These are phyloP conservation scores for Eucera pruinosa DNA, from an alignment of 2,888 invertebrate species.

Conservation along the genomic window DNA sequence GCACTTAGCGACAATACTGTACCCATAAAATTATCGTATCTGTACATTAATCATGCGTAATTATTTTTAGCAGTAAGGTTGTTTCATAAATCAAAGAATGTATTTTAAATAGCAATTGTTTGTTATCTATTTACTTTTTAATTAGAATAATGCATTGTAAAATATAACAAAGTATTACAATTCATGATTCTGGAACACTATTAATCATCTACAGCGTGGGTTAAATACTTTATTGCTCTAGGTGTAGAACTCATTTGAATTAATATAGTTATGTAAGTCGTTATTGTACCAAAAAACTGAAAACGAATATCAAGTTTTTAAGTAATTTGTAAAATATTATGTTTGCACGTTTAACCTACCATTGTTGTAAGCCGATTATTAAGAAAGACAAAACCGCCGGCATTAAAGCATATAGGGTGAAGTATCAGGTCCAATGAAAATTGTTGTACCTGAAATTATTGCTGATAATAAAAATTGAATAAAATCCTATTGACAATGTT, in stretches of 20 bases:
- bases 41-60: too few relatives aligned
- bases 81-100: too few relatives aligned
- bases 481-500: background rate
- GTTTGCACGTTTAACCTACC: background rate
- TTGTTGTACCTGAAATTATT: conserved; percentile 3
- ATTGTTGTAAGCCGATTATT: background rate
- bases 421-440: conserved; percentile 2
- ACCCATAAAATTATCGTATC: too few relatives aligned
- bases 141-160: too few relatives aligned
- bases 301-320: background rate
- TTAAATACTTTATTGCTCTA: background rate
- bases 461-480: background rate
- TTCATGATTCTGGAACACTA: background rate
- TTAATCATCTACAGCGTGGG: background rate
- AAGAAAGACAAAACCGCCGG: background rate
- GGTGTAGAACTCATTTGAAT: conserved; percentile 5
- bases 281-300: conserved; percentile 9
- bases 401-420: background rate
- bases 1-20: too few relatives aligned
- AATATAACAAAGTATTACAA: too few relatives aligned
- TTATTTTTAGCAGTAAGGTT: too few relatives aligned
- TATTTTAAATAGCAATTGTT: too few relatives aligned
- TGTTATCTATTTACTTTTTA: too few relatives aligned
- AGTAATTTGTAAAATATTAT: background rate
- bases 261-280: background rate